A percentile compares a stretch with the other conserved stretches of the same genome.
Conservation (phyloP, 2,888 invertebrate species). For the Synanthedon andrenaeformis region DNA sequence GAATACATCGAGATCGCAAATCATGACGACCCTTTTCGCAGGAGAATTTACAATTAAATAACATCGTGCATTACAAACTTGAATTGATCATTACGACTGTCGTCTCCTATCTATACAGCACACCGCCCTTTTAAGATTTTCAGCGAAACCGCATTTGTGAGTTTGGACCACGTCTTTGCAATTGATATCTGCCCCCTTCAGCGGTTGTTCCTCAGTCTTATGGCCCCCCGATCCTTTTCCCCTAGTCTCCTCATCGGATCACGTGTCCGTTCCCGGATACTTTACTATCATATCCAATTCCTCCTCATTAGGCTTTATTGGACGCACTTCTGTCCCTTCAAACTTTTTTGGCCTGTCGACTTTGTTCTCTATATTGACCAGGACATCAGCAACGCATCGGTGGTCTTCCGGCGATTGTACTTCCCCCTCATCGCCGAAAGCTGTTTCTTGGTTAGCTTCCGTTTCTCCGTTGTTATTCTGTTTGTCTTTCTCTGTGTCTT, state of each 20-base stretch:
- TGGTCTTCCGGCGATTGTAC: constrained; percentile 44
- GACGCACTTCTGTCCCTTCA: constrained; percentile 45
- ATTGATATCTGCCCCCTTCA: constrained; percentile 22
- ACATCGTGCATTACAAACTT: background rate
- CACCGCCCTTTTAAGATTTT: constrained; percentile 55
- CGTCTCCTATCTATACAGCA: constrained; percentile 61
- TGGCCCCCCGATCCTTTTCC: constrained; percentile 27
- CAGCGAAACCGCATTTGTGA: constrained; percentile 52
- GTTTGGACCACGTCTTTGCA: constrained; percentile 44
- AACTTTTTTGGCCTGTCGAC: constrained; percentile 51
- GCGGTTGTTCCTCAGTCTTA: constrained; percentile 48
- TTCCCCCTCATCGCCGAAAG: constrained; percentile 33
- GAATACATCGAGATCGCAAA: no score
- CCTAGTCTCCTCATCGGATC: constrained; percentile 55
- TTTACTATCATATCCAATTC: constrained; percentile 62
- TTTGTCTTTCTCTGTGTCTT: constrained; percentile 42
- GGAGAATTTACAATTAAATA: no score
- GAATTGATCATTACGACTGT: constrained; percentile 32
- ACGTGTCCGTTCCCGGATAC: constrained; percentile 62
- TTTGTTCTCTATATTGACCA: constrained; percentile 60
- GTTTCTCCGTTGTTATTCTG: constrained; percentile 43
- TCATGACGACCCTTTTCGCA: no score
- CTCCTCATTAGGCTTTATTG: constrained; percentile 46
- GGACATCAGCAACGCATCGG: constrained; percentile 48
- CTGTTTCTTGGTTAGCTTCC: constrained; percentile 25